These are phyloP conservation scores for Cassiopea andromeda DNA, from an alignment of 30 jellyfish, hydroid and myxozoan species.

Conservation along the genomic window DNA sequence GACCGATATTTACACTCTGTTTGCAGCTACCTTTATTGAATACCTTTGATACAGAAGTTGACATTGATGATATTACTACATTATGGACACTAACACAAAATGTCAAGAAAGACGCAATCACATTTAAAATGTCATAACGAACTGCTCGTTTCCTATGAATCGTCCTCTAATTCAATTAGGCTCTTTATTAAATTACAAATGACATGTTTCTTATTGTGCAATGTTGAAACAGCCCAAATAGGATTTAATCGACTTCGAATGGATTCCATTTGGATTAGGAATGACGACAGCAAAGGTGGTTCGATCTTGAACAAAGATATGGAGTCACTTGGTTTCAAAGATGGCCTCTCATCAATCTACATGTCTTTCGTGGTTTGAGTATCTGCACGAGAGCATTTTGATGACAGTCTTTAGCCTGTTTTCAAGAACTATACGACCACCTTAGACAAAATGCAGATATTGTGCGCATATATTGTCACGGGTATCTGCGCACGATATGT, in stretches of 20 bases:
- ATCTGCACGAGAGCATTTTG: conserved; percentile 30
- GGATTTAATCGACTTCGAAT: conserved; percentile 43
- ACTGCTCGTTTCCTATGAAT: conserved; percentile 32
- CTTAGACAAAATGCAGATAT: conserved; percentile 1
- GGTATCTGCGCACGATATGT: neutral
- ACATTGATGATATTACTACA: neutral
- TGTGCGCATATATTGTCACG: neutral
- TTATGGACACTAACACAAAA: conserved; percentile 8
- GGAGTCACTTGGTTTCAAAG: conserved; percentile 51
- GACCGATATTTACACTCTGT: too few relatives aligned
- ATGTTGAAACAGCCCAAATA: conserved; percentile 36
- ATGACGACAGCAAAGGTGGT: conserved; percentile 24
- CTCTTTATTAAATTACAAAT: conserved; percentile 30
- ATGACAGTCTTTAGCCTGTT: conserved; percentile 21
- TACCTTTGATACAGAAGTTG: neutral
- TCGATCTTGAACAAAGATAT: conserved; percentile 20
- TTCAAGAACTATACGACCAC: conserved; percentile 8
- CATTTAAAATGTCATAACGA: conserved; percentile 42
- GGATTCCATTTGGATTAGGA: conserved; percentile 52
- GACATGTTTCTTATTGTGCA: conserved; percentile 53
- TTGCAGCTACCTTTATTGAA: neutral
- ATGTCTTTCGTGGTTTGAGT: conserved; percentile 32
- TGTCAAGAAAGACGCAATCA: conserved; percentile 42
- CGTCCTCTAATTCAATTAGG: conserved; percentile 30
- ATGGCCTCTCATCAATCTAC: conserved; percentile 37